Evolutionary conservation across 2,888 invertebrate genomes (phyloP).

Genomic region (Heliconius hortense): DNA sequence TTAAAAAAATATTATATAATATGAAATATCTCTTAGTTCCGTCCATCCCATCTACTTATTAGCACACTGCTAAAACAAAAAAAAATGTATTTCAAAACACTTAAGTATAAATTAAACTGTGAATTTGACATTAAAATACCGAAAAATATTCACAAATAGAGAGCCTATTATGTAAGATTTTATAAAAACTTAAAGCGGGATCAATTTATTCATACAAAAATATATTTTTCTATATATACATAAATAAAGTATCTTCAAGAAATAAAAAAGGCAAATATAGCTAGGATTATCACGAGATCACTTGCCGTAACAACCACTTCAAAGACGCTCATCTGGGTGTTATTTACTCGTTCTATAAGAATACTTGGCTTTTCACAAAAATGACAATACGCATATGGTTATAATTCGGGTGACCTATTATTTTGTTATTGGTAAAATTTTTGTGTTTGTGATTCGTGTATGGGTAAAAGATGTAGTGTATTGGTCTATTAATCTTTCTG

Average conservation of each 20-base stretch:
- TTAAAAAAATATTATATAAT: no score
- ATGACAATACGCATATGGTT: neutral
- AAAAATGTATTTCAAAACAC: neutral
- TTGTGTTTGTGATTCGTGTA: no score
- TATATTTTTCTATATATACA: neutral
- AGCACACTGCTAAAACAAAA: constrained; percentile 10
- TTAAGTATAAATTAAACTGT: neutral
- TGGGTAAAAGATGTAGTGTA: no score
- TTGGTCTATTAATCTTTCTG: no score
- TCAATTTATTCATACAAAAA: neutral
- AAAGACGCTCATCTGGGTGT: neutral
- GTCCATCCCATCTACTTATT: neutral
- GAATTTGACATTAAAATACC: neutral
- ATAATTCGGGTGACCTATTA: neutral
- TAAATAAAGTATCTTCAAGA: neutral
- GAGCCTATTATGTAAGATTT: neutral
- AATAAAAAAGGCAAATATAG: constrained; percentile 1
- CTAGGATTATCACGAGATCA: neutral
- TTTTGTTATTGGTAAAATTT: neutral
- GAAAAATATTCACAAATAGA: neutral
- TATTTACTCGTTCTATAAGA: constrained; percentile 5
- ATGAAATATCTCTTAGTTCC: neutral
- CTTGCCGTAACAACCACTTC: neutral
- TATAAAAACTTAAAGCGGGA: neutral
- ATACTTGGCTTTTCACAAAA: constrained; percentile 1